phyloP scores from a whole-genome alignment of 2,113 vertebrate genomes.

The Melanotaenia duboulayi region DNA sequence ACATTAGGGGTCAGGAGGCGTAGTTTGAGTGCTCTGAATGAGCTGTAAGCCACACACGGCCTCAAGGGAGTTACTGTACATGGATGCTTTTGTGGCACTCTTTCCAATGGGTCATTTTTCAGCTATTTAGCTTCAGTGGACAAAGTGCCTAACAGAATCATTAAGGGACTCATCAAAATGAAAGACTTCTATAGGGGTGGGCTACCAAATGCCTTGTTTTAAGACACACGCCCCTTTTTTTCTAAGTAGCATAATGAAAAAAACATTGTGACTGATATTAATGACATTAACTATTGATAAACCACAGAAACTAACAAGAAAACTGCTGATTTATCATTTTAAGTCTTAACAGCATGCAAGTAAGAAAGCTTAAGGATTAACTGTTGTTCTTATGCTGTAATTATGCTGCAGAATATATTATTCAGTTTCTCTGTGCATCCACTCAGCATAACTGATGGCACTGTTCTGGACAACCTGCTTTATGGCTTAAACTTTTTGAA shows the following conservation, averaged over 20 bases:
- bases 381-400: constrained; percentile 66
- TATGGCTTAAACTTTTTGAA: constrained; percentile 43
- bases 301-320: no score
- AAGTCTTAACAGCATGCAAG: constrained; percentile 26
- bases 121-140: constrained; percentile 74
- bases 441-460: constrained; percentile 71
- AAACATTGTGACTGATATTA: no score
- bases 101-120: constrained; percentile 75
- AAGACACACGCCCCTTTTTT: constrained; percentile 20
- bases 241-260: no score
- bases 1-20: constrained; percentile 51
- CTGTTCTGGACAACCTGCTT: constrained; percentile 57
- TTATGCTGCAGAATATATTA: constrained; percentile 66
- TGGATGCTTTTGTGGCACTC: constrained; percentile 62
- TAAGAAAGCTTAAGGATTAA: constrained; percentile 63
- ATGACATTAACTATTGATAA: no score
- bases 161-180: constrained; percentile 48
- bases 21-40: constrained; percentile 46
- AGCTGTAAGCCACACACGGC: constrained; percentile 35
- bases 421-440: constrained; percentile 60
- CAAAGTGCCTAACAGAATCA: constrained; percentile 75
- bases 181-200: constrained; percentile 42
- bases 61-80: constrained; percentile 58
- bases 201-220: constrained; percentile 44
- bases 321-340: no score